Base-by-base conservation (phyloP, 2,888 invertebrate species). In the Cartodere bifasciata region DNA sequence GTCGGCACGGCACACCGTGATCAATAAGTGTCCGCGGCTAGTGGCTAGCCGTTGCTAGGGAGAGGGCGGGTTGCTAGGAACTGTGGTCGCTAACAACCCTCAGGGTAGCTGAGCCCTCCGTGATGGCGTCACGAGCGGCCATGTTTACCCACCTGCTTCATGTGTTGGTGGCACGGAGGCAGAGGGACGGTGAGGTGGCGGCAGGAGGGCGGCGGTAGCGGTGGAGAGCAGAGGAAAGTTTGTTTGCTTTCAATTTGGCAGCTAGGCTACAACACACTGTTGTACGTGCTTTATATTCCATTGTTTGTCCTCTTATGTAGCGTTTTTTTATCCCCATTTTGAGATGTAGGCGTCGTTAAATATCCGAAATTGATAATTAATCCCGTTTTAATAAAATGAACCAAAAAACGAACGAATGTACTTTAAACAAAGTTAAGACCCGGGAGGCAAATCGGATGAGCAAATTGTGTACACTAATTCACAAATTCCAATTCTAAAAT, bases 41-140 rank as follows among this genome's bases (percentile, higher is more conserved):
- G 62, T 62, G 62, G 62, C 62, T 60, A 62, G 62, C 60, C 53
- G 62, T 62, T 62, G 62, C 62, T 59, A 62, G 60, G 62, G 60
- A 55, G 59, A 58, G 60, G 59, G 61, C 56, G 60, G 54, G 62
- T 62, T 62, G 62, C 62, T 59, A 62, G 58, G 62, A 60, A 52
- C 52, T 60, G 61, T 62, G 62, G 62, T 60, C 62, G 62, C 62
- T 62, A 60, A 62, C 60, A 58, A 56, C 60, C 60, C 59, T 59
- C 60, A 57, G 52, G 61, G 58, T 58, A 57, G 57, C 55, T 46
- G 44, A 43, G 47, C 46, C 47, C 50, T 47, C 49, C 50, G 56
- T 55, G 57, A 58, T 57, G 58, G 59, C 58, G 58, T 57, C 58
- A 58, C 52, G 56, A 34, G 55, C 53, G 55, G 58, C 57, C 58